Base-by-base conservation (phyloP, 1,140 invertebrate species). In the Dreissena polymorpha region DNA sequence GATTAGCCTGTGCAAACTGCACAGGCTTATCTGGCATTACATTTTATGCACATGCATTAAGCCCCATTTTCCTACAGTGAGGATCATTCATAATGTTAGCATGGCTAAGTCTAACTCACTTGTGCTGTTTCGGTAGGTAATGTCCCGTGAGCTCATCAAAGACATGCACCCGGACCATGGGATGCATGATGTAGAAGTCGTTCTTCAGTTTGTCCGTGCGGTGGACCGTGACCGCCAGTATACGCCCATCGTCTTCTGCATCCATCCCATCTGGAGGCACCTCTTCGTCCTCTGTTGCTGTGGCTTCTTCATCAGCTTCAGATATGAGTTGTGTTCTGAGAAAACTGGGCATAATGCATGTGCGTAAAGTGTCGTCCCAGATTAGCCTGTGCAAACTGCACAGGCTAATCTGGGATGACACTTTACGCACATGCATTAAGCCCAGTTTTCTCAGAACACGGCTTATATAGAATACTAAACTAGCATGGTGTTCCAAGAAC, bases 131-230 rank as follows among this genome's bases (percentile, higher is more conserved):
- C 12, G 85, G 81, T 18, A 93, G 74, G 77, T 92, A 91, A 71
- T 87, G 74, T 27, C 93, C 93, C 18, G 93, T 93, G 14, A 86
- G 78, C 63, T 90, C 88, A 90, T 93, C 90, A 16, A 94, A 86
- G 27, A 94, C 78, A 86, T 92, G 92, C n/a, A 94, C 90, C 60
- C 92, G 86, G 10, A 94, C 90, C 65, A 93, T 73, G n/a, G 93
- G 93, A 86, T 93, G 93, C 29, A 89, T 53, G 53, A 94, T 91
- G 67, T 89, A 86, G 85, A 92, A 91, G 87, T 93, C 90, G 78
- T 91, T 92, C 79, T 93, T 94, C 8, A 94, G 86, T 84, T 91
- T 92, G 80, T 93, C 93, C 64, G 92, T 92, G 23, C 91, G 83
- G 79, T 93, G 93, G 50, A 93, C 82, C 25, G 88, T 91, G 13